Evolutionary conservation across 1,140 invertebrate genomes (phyloP).

Genomic region (Pogonognathellus flavescens): DNA sequence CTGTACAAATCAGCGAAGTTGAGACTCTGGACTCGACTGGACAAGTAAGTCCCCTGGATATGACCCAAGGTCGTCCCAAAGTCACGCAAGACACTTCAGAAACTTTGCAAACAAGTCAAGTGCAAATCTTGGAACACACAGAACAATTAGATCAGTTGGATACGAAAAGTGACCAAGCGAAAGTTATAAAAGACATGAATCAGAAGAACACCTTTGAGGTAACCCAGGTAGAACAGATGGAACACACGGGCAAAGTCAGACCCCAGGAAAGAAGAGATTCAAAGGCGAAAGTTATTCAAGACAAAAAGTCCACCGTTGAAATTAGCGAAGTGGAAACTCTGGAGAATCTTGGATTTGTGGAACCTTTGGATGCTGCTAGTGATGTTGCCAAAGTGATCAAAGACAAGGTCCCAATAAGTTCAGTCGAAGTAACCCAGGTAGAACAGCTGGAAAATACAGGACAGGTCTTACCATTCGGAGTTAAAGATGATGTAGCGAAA

Average conservation of each 20-base stretch:
- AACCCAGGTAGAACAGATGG: background rate
- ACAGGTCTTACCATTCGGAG: background rate
- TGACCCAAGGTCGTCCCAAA: background rate
- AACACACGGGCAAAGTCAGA: background rate
- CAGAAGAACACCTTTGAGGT: background rate
- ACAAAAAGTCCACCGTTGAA: background rate
- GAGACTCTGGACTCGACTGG: background rate
- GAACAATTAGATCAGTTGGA: background rate
- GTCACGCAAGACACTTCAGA: background rate
- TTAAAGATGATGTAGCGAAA: background rate
- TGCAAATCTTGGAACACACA: background rate
- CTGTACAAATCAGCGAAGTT: background rate
- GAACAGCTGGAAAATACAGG: background rate
- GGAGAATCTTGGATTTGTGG: background rate
- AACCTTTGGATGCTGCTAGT: background rate
- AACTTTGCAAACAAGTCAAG: background rate
- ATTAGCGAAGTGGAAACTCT: slow-evolving; percentile 1
- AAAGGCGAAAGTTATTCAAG: background rate
- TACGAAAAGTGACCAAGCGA: background rate
- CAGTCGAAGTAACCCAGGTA: background rate
- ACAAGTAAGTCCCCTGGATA: background rate
- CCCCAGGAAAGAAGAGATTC: background rate
- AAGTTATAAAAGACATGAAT: background rate
- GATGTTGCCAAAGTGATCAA: background rate
- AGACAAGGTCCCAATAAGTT: background rate